These are phyloP conservation scores for Blastobasis adustella DNA, from an alignment of 2,888 invertebrate genomes.

Conservation along the genomic window DNA sequence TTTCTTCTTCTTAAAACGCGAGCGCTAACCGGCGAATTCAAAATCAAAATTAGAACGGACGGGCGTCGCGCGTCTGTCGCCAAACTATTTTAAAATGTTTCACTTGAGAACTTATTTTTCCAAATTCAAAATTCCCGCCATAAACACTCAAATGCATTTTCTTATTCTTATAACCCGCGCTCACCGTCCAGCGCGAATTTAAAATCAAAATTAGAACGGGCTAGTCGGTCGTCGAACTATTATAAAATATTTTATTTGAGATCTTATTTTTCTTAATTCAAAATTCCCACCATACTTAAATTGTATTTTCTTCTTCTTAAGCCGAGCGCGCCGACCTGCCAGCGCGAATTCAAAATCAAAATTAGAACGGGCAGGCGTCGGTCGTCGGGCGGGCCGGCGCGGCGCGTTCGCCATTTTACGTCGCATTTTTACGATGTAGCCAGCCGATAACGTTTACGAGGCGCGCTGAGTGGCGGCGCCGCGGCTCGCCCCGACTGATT, in stretches of 20 bases:
- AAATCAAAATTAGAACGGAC: constrained; percentile 22
- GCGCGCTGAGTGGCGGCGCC: constrained; percentile 68
- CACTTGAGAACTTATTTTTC: no score
- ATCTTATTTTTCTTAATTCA: no score
- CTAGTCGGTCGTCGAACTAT: not conserved
- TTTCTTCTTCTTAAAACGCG: not conserved
- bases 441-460: constrained; percentile 72
- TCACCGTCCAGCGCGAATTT: no score
- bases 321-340: not conserved
- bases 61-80: not conserved
- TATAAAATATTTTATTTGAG: no score
- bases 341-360: constrained; percentile 14
- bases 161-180: no score
- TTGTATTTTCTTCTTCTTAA: not conserved
- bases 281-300: no score
- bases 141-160: no score
- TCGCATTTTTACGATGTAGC: constrained; percentile 68
- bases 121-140: no score
- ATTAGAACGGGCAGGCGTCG: constrained; percentile 15
- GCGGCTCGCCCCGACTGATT: constrained; percentile 66
- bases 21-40: not conserved
- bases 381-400: constrained; percentile 4
- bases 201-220: no score
- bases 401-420: constrained; percentile 51
- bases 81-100: not conserved